phyloP scores from a whole-genome alignment of 2,888 invertebrate species.

The Heteromyza rotundicornis region DNA sequence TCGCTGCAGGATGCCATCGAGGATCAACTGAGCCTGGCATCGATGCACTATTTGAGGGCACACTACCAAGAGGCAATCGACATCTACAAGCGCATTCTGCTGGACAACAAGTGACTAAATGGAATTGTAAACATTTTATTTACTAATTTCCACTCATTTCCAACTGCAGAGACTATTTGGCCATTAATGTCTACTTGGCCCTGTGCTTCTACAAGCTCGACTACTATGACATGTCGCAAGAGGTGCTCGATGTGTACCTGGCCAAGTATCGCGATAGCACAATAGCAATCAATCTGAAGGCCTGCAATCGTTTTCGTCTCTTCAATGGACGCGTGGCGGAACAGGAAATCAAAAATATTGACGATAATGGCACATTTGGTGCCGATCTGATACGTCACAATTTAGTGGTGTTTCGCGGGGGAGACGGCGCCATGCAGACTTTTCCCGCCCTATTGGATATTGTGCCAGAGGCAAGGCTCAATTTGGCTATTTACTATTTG shows the following conservation, averaged over 20 bases:
- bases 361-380: conserved; percentile 80
- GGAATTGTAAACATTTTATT: not conserved
- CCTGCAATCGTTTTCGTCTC: conserved; percentile 75
- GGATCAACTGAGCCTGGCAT: conserved; percentile 94
- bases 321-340: conserved; percentile 96
- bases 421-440: conserved; percentile 90
- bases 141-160: not conserved
- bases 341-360: conserved; percentile 83
- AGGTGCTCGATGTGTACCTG: conserved; percentile 92
- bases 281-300: conserved; percentile 92
- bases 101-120: conserved; percentile 88
- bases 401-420: conserved; percentile 91
- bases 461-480: conserved; percentile 94
- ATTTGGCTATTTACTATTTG: conserved; percentile 93
- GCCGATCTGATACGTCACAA: conserved; percentile 94
- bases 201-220: conserved; percentile 98
- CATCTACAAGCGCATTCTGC: conserved; percentile 91
- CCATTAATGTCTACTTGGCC: conserved; percentile 96
- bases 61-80: conserved; percentile 99
- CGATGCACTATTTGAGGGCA: conserved; percentile 92
- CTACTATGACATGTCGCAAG: conserved; percentile 97
- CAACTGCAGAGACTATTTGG: conserved; percentile 79
- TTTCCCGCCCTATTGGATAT: conserved; percentile 92
- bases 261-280: conserved; percentile 92
- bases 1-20: conserved; percentile 86